Evolutionary conservation across 2,888 invertebrate genomes (phyloP), one percentile per base, ranked within the genome.

Genomic region (Leptinotarsa peninsularis): DNA sequence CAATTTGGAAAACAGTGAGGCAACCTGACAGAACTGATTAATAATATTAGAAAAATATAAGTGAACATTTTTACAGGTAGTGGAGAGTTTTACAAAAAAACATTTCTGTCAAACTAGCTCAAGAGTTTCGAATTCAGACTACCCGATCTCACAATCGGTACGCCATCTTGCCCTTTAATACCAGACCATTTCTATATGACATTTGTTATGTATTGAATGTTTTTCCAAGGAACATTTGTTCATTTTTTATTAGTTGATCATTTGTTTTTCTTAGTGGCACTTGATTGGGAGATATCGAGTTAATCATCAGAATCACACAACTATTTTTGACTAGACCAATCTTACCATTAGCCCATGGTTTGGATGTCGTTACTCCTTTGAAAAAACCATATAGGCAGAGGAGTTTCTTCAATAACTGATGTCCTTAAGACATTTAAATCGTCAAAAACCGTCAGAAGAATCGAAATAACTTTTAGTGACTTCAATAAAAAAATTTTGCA

Each of bases 171-270:
- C 88, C 88, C 88, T 88, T 88, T 88, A 88, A 88, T 88, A 88
- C 88, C 88, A 88, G 85, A 85, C 83, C 83, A 77, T 82, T 79
- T 81, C 81, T 82, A 82, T 83, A 80, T 80, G 83, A 85, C 72
- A 79, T 81, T 80, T 73, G 74, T 82, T 80, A 79, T 78, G 78
- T 81, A 80, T 87, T 88, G 87, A 88, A 88, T 88, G 89, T 89
- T 89, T 89, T 88, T 88, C 88, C 43, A 74, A 89, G 89, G 89
- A 89, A 90, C 89, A 88, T 89, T 88, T 87, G 72, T 77, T 76
- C 68, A 70, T 76, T 78, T 75, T 80, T 75, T 80, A 43, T 80
- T 86, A 84, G 58, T 66, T 70, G 63, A 63, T 82, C 80, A 79
- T 84, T 68, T 71, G 71, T 77, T 74, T 75, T 49, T 73, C 74